These are phyloP conservation scores for Catagonus wagneri DNA, from an alignment of 2,113 vertebrate species.

Conservation along the genomic window DNA sequence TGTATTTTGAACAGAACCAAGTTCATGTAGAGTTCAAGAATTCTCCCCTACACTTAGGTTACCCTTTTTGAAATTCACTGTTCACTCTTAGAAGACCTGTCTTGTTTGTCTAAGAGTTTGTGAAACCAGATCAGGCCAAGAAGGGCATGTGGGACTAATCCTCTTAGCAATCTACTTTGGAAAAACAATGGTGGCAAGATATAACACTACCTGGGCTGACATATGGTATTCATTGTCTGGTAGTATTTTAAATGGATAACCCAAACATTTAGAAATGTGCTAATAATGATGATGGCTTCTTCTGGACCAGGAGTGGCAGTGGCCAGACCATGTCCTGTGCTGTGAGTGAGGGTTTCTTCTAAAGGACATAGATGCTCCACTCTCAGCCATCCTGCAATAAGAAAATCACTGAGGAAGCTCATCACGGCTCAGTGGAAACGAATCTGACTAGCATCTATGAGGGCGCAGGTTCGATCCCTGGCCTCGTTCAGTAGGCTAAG, in stretches of 20 bases:
- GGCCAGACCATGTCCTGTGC: neutral
- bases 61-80: neutral
- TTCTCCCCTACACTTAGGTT: neutral
- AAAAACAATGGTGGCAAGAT: neutral
- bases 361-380: neutral
- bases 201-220: neutral
- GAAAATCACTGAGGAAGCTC: neutral
- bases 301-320: neutral
- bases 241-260: neutral
- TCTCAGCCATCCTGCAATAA: neutral
- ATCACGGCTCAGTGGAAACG: too few species aligned
- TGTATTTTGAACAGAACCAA: slow-evolving; percentile 41
- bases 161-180: neutral
- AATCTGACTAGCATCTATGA: too few species aligned
- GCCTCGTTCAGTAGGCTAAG: too few species aligned
- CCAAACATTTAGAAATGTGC: neutral
- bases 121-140: neutral
- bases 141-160: neutral
- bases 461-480: too few species aligned
- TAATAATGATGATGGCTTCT: neutral
- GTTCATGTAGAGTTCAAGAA: neutral
- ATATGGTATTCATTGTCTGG: neutral
- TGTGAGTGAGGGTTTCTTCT: neutral
- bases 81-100: neutral
- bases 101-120: neutral